phyloP scores from a whole-genome alignment of 2,113 vertebrate genomes.

The Odocoileus hemionus region DNA sequence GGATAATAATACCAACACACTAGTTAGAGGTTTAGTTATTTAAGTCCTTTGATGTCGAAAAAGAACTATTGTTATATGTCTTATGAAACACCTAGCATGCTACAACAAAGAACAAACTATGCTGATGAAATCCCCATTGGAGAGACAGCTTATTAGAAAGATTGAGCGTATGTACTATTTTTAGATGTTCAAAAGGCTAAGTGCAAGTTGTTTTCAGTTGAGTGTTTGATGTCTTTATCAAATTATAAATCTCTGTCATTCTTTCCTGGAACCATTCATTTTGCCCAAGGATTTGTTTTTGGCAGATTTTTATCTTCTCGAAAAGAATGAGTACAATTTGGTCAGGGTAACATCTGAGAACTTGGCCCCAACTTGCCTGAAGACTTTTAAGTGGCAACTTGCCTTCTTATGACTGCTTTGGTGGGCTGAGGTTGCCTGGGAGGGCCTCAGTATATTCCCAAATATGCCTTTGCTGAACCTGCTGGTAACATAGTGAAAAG shows the following conservation, averaged over 20 bases:
- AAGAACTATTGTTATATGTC: slow-evolving; percentile 49
- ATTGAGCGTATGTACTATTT: slow-evolving; percentile 49
- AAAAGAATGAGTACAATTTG: slow-evolving; percentile 51
- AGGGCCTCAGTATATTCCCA: not conserved
- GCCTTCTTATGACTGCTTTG: slow-evolving; percentile 45
- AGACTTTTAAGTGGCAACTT: slow-evolving; percentile 39
- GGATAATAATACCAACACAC: slow-evolving; percentile 52
- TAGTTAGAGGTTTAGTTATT: slow-evolving; percentile 49
- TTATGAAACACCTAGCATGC: slow-evolving; percentile 61
- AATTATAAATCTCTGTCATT: slow-evolving; percentile 68
- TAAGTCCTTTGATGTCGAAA: slow-evolving; percentile 63
- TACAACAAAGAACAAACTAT: slow-evolving; percentile 61
- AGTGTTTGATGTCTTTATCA: slow-evolving; percentile 68
- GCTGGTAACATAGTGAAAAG: not conserved
- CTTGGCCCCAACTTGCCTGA: slow-evolving; percentile 52
- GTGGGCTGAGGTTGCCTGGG: slow-evolving; percentile 41
- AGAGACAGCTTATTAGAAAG: slow-evolving; percentile 57
- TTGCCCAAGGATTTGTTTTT: slow-evolving; percentile 62
- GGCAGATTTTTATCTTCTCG: slow-evolving; percentile 61
- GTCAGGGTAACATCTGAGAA: slow-evolving; percentile 44
- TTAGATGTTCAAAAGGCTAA: slow-evolving; percentile 61
- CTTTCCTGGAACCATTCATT: slow-evolving; percentile 60
- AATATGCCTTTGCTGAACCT: not conserved
- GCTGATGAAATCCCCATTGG: slow-evolving; percentile 38
- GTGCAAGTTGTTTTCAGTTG: slow-evolving; percentile 56